Evolutionary conservation across 23 tunicate species (phyloP).

Genomic region (Styela clava): DNA sequence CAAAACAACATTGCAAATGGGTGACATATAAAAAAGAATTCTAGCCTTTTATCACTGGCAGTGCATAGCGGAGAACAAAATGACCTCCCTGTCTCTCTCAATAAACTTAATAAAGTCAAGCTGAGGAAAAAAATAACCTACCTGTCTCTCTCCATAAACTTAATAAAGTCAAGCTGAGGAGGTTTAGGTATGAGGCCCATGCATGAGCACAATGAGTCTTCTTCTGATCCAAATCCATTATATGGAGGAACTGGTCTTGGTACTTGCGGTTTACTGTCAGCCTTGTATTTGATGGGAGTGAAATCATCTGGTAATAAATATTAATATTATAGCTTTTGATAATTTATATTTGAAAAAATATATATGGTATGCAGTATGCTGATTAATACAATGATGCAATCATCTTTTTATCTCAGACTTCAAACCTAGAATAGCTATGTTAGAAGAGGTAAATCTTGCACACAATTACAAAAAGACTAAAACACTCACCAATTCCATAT

Average conservation of each 20-base stretch:
- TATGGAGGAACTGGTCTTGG: slow-evolving; percentile 94
- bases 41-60: no score
- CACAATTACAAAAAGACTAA: no score
- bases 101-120: slow-evolving; percentile 97
- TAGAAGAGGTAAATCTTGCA: no score
- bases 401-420: no score
- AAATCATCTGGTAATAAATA: slow-evolving; percentile 65
- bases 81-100: slow-evolving; percentile 99
- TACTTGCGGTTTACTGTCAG: slow-evolving; percentile 39
- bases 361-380: no score
- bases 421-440: no score
- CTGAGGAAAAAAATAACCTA: no score
- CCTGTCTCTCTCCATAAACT: slow-evolving; percentile 99
- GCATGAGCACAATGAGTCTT: slow-evolving; percentile 91
- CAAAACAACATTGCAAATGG: no score
- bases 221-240: slow-evolving; percentile 97
- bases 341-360: no score
- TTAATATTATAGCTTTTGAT: slow-evolving; percentile 1
- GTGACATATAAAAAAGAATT: no score
- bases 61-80: no score
- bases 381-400: no score
- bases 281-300: slow-evolving; percentile 66
- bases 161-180: slow-evolving; percentile 96
- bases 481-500: slow-evolving; percentile 83
- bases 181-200: slow-evolving; percentile 95